These are phyloP conservation scores for Pseudobourletiella spinata DNA, from an alignment of 1,140 invertebrate genomes.

Conservation along the genomic window DNA sequence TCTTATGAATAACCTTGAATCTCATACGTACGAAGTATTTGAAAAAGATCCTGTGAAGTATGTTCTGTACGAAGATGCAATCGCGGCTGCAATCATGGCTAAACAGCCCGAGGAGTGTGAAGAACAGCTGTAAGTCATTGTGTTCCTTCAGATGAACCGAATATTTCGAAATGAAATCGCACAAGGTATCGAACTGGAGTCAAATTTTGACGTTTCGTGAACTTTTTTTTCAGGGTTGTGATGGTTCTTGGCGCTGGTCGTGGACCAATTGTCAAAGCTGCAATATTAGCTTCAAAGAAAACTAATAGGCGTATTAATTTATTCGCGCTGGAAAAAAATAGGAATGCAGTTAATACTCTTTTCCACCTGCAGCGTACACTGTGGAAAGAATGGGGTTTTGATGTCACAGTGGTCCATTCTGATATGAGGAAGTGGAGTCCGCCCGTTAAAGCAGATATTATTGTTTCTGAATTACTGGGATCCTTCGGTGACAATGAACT, in stretches of 20 bases:
- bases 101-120: background rate
- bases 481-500: slow-evolving; percentile 99
- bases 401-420: slow-evolving; percentile 63
- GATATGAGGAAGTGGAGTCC: slow-evolving; percentile 87
- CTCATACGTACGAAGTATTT: slow-evolving; percentile 94
- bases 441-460: slow-evolving; percentile 78
- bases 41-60: slow-evolving; percentile 98
- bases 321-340: slow-evolving; percentile 98
- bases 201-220: no score
- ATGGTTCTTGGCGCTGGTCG: slow-evolving; percentile 94
- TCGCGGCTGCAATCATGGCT: slow-evolving; percentile 61
- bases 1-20: slow-evolving; percentile 89
- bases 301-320: slow-evolving; percentile 57
- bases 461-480: slow-evolving; percentile 92
- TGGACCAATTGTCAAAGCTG: slow-evolving; percentile 81
- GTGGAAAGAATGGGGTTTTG: slow-evolving; percentile 55
- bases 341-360: slow-evolving; percentile 86
- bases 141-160: background rate
- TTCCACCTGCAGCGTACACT: slow-evolving; percentile 66
- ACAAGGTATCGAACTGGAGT: no score
- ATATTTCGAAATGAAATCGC: no score
- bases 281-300: slow-evolving; percentile 66
- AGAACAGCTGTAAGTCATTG: background rate
- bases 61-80: slow-evolving; percentile 77
- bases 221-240: slow-evolving; percentile 48